phyloP scores from a whole-genome alignment of 2,797 vertebrate species.

The Aplochiton taeniatus region DNA sequence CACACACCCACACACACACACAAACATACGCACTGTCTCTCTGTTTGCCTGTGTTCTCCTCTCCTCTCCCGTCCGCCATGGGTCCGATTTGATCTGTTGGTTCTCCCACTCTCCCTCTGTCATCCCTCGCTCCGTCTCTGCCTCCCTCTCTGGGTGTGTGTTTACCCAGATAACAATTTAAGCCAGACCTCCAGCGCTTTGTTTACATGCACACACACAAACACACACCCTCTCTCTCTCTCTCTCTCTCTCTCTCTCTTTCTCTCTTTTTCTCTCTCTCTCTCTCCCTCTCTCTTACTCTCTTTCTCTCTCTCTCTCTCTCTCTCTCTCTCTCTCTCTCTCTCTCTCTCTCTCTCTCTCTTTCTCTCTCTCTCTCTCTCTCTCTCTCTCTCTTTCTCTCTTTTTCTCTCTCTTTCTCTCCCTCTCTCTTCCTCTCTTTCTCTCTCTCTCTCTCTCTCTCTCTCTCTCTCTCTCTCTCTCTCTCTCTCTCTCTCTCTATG shows the following conservation, averaged over 20 bases:
- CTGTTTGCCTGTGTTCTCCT: slow-evolving; percentile 1
- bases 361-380: no score
- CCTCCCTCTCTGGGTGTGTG: slow-evolving; percentile 36
- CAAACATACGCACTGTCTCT: slow-evolving; percentile 7
- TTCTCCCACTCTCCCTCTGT: slow-evolving; percentile 8
- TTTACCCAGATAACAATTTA: slow-evolving; percentile 65
- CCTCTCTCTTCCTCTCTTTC: no score
- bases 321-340: no score
- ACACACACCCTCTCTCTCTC: slow-evolving; percentile 20
- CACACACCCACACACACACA: not conserved
- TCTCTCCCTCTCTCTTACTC: no score
- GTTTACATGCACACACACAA: slow-evolving; percentile 46
- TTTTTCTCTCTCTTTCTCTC: no score
- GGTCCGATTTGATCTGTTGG: slow-evolving; percentile 7
- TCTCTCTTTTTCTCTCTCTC: no score
- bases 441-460: no score
- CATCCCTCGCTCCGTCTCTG: slow-evolving; percentile 9
- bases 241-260: not conserved
- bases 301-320: no score
- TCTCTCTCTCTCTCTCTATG: no score
- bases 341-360: no score
- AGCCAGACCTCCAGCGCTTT: slow-evolving; percentile 51
- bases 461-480: no score
- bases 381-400: no score
- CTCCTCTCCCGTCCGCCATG: slow-evolving; percentile 11